phyloP scores from a whole-genome alignment of 1,140 invertebrate genomes.

The Tachypleus tridentatus region DNA sequence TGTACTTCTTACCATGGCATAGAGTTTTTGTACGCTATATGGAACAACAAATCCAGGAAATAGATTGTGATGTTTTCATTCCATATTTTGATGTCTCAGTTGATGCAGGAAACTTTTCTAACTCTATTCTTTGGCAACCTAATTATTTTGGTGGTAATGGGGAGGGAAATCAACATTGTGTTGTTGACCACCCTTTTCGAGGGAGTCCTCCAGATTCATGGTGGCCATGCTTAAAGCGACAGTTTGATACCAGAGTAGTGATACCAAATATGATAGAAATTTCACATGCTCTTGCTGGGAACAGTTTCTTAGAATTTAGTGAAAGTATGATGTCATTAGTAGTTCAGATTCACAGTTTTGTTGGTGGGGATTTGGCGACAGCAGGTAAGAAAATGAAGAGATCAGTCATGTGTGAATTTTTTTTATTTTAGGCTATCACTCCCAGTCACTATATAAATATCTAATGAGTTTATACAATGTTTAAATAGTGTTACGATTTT shows the following conservation, averaged over 20 bases:
- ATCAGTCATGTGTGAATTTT: too few relatives aligned
- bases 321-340: conserved; percentile 4
- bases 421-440: too few relatives aligned
- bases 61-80: conserved; percentile 7
- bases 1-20: conserved; percentile 16
- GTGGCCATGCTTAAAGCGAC: not conserved
- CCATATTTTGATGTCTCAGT: conserved; percentile 19
- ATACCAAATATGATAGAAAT: conserved; percentile 14
- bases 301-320: conserved; percentile 12
- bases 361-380: conserved; percentile 12
- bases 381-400: conserved; percentile 4
- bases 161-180: not conserved
- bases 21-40: conserved; percentile 9
- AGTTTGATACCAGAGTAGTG: not conserved
- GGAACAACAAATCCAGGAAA: conserved; percentile 15
- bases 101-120: conserved; percentile 13
- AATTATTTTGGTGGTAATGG: conserved; percentile 9
- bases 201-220: not conserved
- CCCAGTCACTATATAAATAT: too few relatives aligned
- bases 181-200: not conserved
- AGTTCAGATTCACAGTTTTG: conserved; percentile 8
- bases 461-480: too few relatives aligned
- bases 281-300: conserved; percentile 8
- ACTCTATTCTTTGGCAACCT: conserved; percentile 10
- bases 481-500: too few relatives aligned